phyloP scores from a whole-genome alignment of 2,888 invertebrate species.

The Lacanobia wlatinum region DNA sequence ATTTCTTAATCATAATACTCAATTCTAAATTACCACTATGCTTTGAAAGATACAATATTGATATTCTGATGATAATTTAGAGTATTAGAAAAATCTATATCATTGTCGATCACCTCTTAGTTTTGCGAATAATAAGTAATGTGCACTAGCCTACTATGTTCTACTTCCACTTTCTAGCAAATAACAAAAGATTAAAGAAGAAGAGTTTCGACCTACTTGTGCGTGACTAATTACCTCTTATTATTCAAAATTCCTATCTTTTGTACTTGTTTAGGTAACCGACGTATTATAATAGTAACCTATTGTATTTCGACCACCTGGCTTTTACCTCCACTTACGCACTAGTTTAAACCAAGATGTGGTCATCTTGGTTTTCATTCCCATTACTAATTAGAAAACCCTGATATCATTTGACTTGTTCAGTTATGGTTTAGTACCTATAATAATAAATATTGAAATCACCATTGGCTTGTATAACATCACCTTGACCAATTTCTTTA shows the following conservation, averaged over 20 bases:
- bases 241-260: constrained; percentile 24
- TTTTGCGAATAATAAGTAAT: not conserved
- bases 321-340: constrained; percentile 15
- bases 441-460: constrained; percentile 26
- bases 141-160: not conserved
- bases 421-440: constrained; percentile 1
- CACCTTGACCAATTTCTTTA: constrained; percentile 61
- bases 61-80: not conserved
- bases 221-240: constrained; percentile 15
- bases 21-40: not conserved
- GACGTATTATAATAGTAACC: not conserved
- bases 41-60: not conserved
- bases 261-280: constrained; percentile 6
- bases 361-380: constrained; percentile 16
- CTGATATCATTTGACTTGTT: constrained; percentile 8
- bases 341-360: not conserved
- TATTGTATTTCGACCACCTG: constrained; percentile 9
- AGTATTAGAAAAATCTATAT: not conserved
- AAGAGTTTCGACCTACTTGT: constrained; percentile 13
- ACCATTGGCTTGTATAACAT: constrained; percentile 24
- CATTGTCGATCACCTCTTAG: too few species aligned
- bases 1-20: not conserved
- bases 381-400: constrained; percentile 24
- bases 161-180: constrained; percentile 11
- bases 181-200: constrained; percentile 18